Base-by-base conservation (phyloP, 2,113 vertebrate species). In the Pelvicachromis taeniatus region DNA sequence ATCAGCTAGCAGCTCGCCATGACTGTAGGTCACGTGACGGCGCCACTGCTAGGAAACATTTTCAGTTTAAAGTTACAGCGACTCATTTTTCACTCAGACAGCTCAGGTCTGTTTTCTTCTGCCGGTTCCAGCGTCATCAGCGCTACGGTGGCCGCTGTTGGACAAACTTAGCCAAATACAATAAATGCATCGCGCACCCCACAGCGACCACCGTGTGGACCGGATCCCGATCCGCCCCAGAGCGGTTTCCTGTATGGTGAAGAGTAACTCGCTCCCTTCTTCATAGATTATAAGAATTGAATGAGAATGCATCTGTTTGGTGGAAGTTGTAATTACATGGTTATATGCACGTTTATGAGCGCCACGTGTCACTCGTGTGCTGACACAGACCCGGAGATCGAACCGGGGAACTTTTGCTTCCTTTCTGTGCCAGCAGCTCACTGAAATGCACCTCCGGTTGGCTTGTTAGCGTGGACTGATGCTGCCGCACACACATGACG, bases 381-480 rank as follows among this genome's bases (percentile, higher is more conserved):
- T 63, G 59, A 33, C 33, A 33, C 33, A 33, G 7, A 6, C 33
- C 33, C 33, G 7, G 29, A 29, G 33, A 0, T 63, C 0, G 19
- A 63, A 33, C 59, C 2, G 4, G 33, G 10, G 33, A 63, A 63
- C 17, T 6, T n/a, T 38, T 13, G 19, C 17, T 38, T 63, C 31
- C 10, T 3, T n/a, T 63, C 38, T 63, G 21, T 26, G 59, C 35
- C 59, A n/a, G 31, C 31, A 63, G 59, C 59, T 63, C 17, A 4
- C 31, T 61, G 31, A 54, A 54, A 23, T 10, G 58, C 31, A 2
- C 6, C 31, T 61, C 58, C 12, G 59, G 7, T 21, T n/a, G 31
- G 59, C 38, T 63, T 63, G 59, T 38, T 38, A 35, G 19, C 35
- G 56, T 59, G 59, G 59, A 63, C n/a, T 63, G 7, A 63, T 63